These are phyloP conservation scores for Onchidella celtica DNA, from an alignment of 2,888 invertebrate species.

Conservation along the genomic window DNA sequence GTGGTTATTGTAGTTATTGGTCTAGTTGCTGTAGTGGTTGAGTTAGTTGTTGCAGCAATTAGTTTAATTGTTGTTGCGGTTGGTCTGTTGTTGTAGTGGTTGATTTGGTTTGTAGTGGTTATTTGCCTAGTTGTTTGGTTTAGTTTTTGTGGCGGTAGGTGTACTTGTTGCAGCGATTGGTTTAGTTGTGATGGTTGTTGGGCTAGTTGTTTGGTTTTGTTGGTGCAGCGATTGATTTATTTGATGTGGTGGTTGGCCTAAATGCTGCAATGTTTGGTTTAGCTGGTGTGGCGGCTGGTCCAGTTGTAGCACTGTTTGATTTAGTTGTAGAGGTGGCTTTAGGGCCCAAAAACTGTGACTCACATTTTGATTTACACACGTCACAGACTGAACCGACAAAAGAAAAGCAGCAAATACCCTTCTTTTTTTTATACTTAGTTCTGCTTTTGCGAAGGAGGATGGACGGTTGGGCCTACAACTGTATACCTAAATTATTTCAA, in stretches of 20 bases:
- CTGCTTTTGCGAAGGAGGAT: no score
- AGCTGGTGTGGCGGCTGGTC: not conserved
- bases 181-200: not conserved
- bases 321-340: no score
- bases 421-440: no score
- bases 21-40: conserved; percentile 4
- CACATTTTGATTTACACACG: no score
- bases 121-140: not conserved
- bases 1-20: not conserved
- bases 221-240: not conserved
- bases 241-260: not conserved
- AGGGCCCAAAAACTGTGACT: no score
- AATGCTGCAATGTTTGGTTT: not conserved
- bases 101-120: not conserved
- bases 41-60: not conserved
- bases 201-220: not conserved
- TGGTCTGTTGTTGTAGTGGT: not conserved
- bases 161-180: not conserved
- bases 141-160: not conserved
- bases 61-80: not conserved
- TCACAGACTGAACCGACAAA: no score
- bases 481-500: no score
- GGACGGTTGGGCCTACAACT: no score
- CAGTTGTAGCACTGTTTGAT: not conserved
- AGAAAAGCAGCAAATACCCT: no score